These are phyloP conservation scores for Eristalis tenax DNA, from an alignment of 2,888 invertebrate genomes.

Conservation along the genomic window DNA sequence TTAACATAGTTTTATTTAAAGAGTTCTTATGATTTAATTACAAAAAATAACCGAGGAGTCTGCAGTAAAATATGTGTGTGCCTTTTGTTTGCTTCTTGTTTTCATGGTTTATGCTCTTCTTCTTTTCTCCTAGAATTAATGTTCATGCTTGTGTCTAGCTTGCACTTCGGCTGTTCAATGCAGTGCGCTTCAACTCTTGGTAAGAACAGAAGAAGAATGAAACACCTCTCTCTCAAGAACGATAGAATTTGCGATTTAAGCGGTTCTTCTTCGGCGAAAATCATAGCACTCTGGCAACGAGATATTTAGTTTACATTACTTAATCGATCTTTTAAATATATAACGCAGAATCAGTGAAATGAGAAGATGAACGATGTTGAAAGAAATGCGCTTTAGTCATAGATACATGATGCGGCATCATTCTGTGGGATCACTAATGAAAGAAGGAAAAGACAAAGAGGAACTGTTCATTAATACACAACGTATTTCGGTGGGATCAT, in stretches of 20 bases:
- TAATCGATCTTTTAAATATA: constrained; percentile 58
- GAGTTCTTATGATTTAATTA: constrained; percentile 71
- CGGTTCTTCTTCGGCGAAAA: constrained; percentile 25
- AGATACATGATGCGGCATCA: constrained; percentile 74
- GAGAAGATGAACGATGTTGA: constrained; percentile 54
- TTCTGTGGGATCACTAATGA: constrained; percentile 79
- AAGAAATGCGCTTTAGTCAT: constrained; percentile 52
- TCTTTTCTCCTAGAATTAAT: constrained; percentile 18
- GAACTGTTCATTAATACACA: neutral
- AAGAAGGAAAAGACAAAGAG: constrained; percentile 19
- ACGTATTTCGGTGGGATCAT: neutral
- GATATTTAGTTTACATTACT: constrained; percentile 59
- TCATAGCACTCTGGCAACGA: constrained; percentile 60
- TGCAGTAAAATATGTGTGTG: constrained; percentile 63
- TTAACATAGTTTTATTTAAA: constrained; percentile 71
- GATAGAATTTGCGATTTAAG: neutral
- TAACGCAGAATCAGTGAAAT: constrained; percentile 64
- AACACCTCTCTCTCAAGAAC: neutral
- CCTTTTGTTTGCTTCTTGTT: constrained; percentile 29
- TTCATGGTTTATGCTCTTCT: neutral
- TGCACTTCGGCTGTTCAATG: constrained; percentile 4
- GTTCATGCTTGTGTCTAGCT: constrained; percentile 4
- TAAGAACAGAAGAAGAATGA: neutral
- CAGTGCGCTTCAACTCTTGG: constrained; percentile 15
- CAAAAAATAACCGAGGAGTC: constrained; percentile 67